Evolutionary conservation across 2,797 vertebrate species (phyloP).

Genomic region (Centroberyx gerrardi): DNA sequence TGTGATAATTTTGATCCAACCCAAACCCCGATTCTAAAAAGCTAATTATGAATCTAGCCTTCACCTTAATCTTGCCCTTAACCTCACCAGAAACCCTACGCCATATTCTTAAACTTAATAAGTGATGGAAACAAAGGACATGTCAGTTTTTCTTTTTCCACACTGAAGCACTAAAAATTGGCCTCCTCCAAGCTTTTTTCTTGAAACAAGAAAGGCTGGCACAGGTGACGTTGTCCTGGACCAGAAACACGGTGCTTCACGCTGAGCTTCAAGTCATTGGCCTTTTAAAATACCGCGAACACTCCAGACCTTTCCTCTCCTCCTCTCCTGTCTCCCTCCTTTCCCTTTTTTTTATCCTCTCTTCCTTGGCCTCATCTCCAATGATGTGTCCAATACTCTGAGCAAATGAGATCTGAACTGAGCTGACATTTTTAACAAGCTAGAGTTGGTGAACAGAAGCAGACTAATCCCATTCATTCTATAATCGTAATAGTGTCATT

Average conservation of each 20-base stretch:
- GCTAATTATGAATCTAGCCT: conserved; percentile 7
- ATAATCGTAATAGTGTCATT: conserved; percentile 1
- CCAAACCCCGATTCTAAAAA: background rate
- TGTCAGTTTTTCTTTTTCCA: background rate
- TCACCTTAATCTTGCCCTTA: conserved; percentile 16
- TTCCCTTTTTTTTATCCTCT: background rate
- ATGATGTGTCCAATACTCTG: background rate
- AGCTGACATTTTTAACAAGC: conserved; percentile 18
- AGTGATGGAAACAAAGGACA: background rate
- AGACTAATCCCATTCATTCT: conserved; percentile 15
- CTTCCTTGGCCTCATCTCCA: too few species aligned
- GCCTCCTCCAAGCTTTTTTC: too few species aligned
- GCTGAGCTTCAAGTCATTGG: conserved; percentile 1
- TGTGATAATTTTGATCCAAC: conserved; percentile 4
- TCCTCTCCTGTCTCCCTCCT: background rate
- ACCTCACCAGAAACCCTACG: background rate
- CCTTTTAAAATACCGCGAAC: conserved; percentile 20
- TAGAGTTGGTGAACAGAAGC: conserved; percentile 30
- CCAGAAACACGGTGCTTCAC: background rate
- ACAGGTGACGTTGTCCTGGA: background rate
- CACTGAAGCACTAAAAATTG: too few species aligned
- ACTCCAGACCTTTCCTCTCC: background rate
- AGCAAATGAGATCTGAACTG: conserved; percentile 31
- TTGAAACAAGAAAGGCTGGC: background rate
- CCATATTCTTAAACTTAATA: background rate